Percentiles rank a stretch among this genome's conserved stretches.
phyloP scores from a whole-genome alignment of 2,113 vertebrate species.

The Ovibos moschatus region DNA sequence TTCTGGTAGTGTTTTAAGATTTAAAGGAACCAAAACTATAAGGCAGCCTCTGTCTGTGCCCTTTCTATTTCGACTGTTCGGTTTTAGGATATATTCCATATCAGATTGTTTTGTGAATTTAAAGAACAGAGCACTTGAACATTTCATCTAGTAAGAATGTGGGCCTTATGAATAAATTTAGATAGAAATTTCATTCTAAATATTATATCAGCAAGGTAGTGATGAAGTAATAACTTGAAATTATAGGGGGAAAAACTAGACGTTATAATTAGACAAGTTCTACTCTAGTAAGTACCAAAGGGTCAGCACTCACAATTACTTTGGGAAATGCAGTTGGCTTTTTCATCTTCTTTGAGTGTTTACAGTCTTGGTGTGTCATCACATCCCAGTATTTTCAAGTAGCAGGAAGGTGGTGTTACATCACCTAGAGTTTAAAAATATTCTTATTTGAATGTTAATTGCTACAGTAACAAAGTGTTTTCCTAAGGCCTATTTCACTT shows the following conservation, averaged over 20 bases:
- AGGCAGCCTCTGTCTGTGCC: background rate
- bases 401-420: background rate
- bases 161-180: background rate
- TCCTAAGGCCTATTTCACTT: background rate
- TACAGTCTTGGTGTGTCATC: background rate
- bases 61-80: background rate
- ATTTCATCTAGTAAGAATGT: background rate
- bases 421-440: background rate
- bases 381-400: background rate
- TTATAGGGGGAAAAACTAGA: background rate
- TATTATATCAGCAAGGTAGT: background rate
- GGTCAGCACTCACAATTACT: background rate
- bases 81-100: background rate
- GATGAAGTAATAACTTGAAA: constrained; percentile 22
- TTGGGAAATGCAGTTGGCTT: background rate
- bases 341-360: background rate
- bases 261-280: background rate
- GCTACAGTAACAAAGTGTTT: background rate
- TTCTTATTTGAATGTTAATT: background rate
- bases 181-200: background rate
- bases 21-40: background rate
- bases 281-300: background rate
- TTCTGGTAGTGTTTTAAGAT: background rate
- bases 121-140: background rate
- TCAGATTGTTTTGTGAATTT: constrained; percentile 15